Percentiles rank a stretch among this genome's conserved stretches.
Conservation (phyloP, 2,888 invertebrate genomes). For the Idaea straminata region DNA sequence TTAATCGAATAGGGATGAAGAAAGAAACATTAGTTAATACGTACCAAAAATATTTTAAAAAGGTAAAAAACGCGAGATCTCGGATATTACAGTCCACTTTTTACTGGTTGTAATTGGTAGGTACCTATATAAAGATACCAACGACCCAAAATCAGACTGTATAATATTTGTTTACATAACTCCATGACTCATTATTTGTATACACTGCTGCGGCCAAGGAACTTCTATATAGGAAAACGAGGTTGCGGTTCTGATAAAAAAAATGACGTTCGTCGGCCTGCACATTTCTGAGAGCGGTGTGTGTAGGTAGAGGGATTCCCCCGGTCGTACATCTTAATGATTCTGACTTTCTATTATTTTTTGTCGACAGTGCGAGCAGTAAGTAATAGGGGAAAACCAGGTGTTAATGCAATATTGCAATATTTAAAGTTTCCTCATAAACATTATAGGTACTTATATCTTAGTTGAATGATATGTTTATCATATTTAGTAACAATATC, state of each 20-base stretch:
- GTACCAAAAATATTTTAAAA: too few relatives aligned
- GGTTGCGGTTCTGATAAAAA: neutral
- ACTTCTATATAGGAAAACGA: neutral
- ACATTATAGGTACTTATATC: neutral
- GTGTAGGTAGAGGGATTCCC: neutral
- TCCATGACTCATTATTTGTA: neutral
- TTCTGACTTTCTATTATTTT: neutral
- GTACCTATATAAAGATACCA: too few relatives aligned
- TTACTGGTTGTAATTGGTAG: too few relatives aligned
- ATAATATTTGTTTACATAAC: too few relatives aligned
- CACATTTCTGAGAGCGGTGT: neutral
- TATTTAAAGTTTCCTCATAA: neutral
- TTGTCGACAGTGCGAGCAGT: neutral
- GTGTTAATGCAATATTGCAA: neutral
- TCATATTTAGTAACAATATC: too few relatives aligned
- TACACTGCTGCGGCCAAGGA: neutral
- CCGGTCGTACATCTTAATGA: neutral
- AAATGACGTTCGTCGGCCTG: neutral
- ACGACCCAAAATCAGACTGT: too few relatives aligned
- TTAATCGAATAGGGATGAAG: too few relatives aligned
- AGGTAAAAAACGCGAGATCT: too few relatives aligned
- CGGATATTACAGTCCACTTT: too few relatives aligned
- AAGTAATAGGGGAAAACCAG: neutral
- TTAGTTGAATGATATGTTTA: neutral
- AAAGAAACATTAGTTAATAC: too few relatives aligned